These are phyloP conservation scores for Pantala flavescens DNA, from an alignment of 1,140 invertebrate species.

Conservation along the genomic window DNA sequence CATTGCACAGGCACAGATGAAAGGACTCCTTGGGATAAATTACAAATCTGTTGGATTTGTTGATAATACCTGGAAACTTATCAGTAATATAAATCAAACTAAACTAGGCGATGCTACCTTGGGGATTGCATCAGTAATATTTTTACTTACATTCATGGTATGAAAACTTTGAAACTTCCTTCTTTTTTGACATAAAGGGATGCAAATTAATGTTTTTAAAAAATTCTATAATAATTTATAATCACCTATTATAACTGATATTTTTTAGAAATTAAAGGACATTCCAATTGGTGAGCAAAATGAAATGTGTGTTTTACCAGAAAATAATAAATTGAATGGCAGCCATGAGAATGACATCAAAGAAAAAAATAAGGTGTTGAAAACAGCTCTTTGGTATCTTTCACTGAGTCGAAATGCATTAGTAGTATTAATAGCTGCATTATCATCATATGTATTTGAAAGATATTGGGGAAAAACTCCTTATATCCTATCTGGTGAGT, in stretches of 20 bases:
- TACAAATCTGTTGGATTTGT: constrained; percentile 49
- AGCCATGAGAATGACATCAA: neutral
- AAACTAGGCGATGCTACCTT: constrained; percentile 49
- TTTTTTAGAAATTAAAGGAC: constrained; percentile 64
- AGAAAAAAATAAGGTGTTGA: constrained; percentile 40
- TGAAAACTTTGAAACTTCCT: constrained; percentile 24
- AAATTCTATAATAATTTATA: constrained; percentile 18
- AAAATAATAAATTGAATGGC: no score
- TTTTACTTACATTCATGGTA: constrained; percentile 55
- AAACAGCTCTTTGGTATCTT: constrained; percentile 45
- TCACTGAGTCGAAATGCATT: constrained; percentile 68
- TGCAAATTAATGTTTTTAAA: neutral
- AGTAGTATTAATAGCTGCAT: constrained; percentile 46
- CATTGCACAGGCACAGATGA: constrained; percentile 78
- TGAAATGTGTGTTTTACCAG: constrained; percentile 35
- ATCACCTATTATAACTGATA: constrained; percentile 36
- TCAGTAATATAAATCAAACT: constrained; percentile 42
- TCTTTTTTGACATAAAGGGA: neutral
- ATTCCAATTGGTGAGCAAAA: constrained; percentile 43
- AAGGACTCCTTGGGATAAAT: constrained; percentile 64
- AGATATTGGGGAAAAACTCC: constrained; percentile 30
- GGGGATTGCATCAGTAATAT: constrained; percentile 51
- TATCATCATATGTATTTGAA: constrained; percentile 20
- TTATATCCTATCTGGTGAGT: constrained; percentile 41
- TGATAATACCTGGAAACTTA: constrained; percentile 48